phyloP scores from a whole-genome alignment of 1,140 invertebrate species.

The Papilio xuthus region DNA sequence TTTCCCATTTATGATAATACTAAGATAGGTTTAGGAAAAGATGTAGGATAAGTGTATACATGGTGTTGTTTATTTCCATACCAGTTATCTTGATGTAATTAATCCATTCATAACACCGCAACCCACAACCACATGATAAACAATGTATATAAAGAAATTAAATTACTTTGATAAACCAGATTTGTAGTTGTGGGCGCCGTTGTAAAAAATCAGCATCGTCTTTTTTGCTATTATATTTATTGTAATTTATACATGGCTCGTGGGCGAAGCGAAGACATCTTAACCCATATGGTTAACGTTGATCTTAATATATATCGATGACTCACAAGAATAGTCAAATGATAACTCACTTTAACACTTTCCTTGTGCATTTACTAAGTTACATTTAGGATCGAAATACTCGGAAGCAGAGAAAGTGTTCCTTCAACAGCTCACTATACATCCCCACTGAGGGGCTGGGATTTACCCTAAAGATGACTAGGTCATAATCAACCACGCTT shows the following conservation, averaged over 20 bases:
- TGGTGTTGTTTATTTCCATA: neutral
- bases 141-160: slow-evolving; percentile 20
- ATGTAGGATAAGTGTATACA: too few species aligned
- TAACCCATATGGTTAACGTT: slow-evolving; percentile 34
- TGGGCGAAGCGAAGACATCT: slow-evolving; percentile 33
- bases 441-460: too few species aligned
- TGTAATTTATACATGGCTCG: slow-evolving; percentile 26
- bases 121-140: slow-evolving; percentile 9
- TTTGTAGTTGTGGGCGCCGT: slow-evolving; percentile 21
- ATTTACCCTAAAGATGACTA: too few species aligned
- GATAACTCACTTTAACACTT: slow-evolving; percentile 26
- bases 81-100: neutral
- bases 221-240: slow-evolving; percentile 21
- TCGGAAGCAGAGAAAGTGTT: too few species aligned
- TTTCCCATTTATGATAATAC: too few species aligned
- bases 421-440: too few species aligned
- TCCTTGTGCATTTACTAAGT: neutral
- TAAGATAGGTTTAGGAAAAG: too few species aligned
- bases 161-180: slow-evolving; percentile 19
- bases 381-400: neutral
- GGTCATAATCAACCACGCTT: too few species aligned
- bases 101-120: slow-evolving; percentile 11
- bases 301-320: slow-evolving; percentile 24
- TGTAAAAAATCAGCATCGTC: neutral
- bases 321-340: slow-evolving; percentile 24